Percentiles rank a stretch among this genome's conserved stretches.
phyloP scores from a whole-genome alignment of 1,140 invertebrate species.

The Drosophila simulans region DNA sequence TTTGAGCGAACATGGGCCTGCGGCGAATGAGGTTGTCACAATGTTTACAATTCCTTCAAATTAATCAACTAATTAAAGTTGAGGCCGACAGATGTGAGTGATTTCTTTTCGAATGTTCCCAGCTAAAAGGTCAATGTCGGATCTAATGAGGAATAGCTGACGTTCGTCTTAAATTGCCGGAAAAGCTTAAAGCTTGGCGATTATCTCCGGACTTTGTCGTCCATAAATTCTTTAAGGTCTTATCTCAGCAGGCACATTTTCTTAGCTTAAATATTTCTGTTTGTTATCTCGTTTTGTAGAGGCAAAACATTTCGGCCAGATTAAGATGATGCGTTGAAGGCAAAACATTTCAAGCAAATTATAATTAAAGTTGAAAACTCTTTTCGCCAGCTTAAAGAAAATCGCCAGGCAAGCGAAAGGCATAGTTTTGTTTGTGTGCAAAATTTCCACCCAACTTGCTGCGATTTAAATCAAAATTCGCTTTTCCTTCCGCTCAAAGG shows the following conservation, averaged over 20 bases:
- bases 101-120: not conserved
- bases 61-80: slow-evolving; percentile 43
- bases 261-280: slow-evolving; percentile 27
- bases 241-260: slow-evolving; percentile 29
- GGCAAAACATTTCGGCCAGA: slow-evolving; percentile 17
- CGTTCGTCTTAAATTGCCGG: not conserved
- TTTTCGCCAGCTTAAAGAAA: slow-evolving; percentile 23
- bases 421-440: slow-evolving; percentile 3
- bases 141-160: not conserved
- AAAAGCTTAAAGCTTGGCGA: slow-evolving; percentile 3
- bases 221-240: slow-evolving; percentile 23
- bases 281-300: slow-evolving; percentile 17
- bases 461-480: slow-evolving; percentile 12
- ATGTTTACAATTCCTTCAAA: slow-evolving; percentile 27
- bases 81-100: not conserved
- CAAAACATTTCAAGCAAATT: slow-evolving; percentile 36
- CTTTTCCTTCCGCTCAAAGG: not conserved
- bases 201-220: slow-evolving; percentile 11
- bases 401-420: not conserved
- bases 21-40: slow-evolving; percentile 21
- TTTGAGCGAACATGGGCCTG: slow-evolving; percentile 15
- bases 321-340: slow-evolving; percentile 21
- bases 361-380: slow-evolving; percentile 30
- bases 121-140: slow-evolving; percentile 6
- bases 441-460: slow-evolving; percentile 22